Percentiles rank a stretch among this genome's conserved stretches.
Evolutionary conservation across 2,113 vertebrate genomes (phyloP).

Genomic region (Athene cunicularia): DNA sequence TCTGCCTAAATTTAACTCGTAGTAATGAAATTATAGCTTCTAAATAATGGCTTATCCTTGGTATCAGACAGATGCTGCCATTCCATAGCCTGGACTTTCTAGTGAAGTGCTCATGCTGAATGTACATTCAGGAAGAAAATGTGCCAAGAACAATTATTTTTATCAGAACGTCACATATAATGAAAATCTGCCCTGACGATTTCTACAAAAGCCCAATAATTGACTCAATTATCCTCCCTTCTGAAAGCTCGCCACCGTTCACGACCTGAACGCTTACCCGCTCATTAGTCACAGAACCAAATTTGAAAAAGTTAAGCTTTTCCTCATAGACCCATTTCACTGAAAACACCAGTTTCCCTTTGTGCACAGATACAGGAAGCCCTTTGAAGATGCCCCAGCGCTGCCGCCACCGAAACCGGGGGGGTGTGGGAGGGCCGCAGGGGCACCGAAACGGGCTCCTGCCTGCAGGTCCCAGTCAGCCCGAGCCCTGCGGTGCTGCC

Average conservation of each 20-base stretch:
- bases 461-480: background rate
- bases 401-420: background rate
- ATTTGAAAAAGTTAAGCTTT: conserved; percentile 16
- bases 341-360: background rate
- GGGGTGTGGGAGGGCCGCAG: fast-evolving
- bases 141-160: conserved; percentile 56
- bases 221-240: conserved; percentile 55
- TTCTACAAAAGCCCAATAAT: conserved; percentile 56
- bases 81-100: background rate
- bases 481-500: background rate
- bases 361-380: background rate
- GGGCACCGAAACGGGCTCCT: background rate
- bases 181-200: conserved; percentile 56
- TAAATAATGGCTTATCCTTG: background rate
- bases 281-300: conserved; percentile 26
- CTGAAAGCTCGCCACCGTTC: conserved; percentile 15
- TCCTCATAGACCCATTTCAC: background rate
- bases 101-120: background rate
- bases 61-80: background rate
- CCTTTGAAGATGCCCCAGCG: background rate
- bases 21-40: background rate
- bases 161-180: conserved; percentile 45
- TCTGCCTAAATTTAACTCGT: background rate
- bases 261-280: background rate
- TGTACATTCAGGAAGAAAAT: background rate